Conservation (phyloP, 2,888 invertebrate genomes). For the Oscheius sp. region DNA sequence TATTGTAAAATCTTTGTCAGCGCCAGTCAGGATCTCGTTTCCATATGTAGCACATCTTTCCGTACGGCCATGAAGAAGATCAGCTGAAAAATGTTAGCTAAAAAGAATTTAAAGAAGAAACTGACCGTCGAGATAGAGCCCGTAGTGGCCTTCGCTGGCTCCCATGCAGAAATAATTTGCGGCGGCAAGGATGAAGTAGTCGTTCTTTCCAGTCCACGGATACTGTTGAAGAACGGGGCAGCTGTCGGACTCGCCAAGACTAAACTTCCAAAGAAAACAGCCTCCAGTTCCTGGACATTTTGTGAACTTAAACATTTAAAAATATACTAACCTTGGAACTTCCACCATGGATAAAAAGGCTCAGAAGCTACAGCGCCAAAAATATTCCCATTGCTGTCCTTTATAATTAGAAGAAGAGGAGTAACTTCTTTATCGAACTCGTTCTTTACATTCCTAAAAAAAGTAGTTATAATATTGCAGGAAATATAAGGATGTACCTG, state of each 20-base stretch:
- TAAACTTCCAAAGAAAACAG: neutral
- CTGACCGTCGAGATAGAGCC: neutral
- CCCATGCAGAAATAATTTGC: neutral
- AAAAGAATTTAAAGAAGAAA: neutral
- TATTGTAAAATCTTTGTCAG: neutral
- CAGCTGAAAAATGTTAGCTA: neutral
- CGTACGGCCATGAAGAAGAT: neutral
- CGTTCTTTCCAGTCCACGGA: neutral
- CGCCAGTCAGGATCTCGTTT: neutral
- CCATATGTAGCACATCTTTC: neutral
- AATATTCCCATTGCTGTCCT: neutral
- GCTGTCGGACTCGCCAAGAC: neutral
- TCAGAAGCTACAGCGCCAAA: neutral
- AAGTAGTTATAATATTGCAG: neutral
- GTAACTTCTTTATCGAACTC: neutral
- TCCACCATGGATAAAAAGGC: neutral
- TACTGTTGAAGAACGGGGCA: neutral
- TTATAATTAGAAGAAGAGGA: neutral
- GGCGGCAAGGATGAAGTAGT: neutral
- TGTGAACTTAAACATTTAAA: no score
- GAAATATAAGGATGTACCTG: neutral
- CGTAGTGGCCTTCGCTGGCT: neutral
- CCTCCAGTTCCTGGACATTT: neutral
- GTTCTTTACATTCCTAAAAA: neutral
- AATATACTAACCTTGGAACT: neutral